phyloP scores from a whole-genome alignment of 1,140 invertebrate genomes.

The Microplitis demolitor region DNA sequence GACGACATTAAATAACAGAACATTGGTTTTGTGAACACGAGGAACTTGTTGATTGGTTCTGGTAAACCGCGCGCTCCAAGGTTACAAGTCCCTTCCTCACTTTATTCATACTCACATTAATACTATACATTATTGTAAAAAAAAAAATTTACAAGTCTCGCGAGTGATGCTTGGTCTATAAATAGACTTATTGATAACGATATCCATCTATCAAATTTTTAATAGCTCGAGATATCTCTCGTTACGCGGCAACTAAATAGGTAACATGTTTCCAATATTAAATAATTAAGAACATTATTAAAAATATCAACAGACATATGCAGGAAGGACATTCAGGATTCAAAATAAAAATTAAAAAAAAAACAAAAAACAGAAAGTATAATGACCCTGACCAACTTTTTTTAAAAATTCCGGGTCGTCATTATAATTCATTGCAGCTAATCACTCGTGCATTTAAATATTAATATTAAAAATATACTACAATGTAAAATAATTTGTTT shows the following conservation, averaged over 20 bases:
- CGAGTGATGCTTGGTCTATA: not conserved
- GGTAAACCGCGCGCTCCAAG: slow-evolving; percentile 14
- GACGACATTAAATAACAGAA: not conserved
- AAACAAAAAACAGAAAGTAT: not conserved
- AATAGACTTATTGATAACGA: not conserved
- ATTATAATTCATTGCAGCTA: not conserved
- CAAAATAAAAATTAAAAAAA: not conserved
- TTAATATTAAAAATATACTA: not conserved
- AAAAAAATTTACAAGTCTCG: not conserved
- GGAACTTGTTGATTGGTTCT: slow-evolving; percentile 28
- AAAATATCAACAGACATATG: not conserved
- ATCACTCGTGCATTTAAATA: not conserved
- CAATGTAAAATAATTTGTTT: too few relatives aligned
- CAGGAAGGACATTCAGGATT: not conserved
- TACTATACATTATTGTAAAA: not conserved
- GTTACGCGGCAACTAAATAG: too few relatives aligned
- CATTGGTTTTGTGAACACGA: slow-evolving; percentile 2
- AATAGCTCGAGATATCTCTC: too few relatives aligned
- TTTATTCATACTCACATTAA: not conserved
- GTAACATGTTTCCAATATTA: too few relatives aligned
- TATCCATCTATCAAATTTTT: not conserved
- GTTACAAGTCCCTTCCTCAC: not conserved
- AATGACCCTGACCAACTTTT: not conserved
- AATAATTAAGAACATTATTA: too few relatives aligned
- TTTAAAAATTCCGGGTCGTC: not conserved